Base-by-base conservation (phyloP, 2,113 vertebrate species). In the Hippoglossus stenolepis region DNA sequence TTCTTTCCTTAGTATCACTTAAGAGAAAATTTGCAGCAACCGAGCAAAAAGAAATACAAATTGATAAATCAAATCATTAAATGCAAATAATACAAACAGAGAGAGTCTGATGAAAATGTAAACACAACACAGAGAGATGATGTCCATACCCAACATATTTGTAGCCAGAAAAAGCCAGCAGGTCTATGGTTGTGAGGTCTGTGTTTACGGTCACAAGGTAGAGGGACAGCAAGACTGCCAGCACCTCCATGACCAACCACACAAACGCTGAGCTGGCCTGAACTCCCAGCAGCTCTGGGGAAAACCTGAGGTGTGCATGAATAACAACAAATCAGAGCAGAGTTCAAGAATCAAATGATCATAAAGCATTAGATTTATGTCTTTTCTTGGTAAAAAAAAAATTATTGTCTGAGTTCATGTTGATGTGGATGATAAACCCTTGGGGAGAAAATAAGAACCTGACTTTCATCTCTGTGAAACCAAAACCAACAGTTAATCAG, bases 131-230 rank as follows among this genome's bases (percentile, higher is more conserved):
- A 8, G 1, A 17, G 20, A 4, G 31, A 6, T 24, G 28, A 49
- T 31, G 28, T 21, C 71, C 95, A 89, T 83, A 97, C 97, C 97
- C 97, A 0, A 98, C 96, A 5, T 98, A 98, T 93, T 98, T 98
- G 90, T 98, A 98, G 38, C 96, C 96, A 98, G 94, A 92, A 96
- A 97, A 97, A 58, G 97, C 96, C 15, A 98, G 84, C 56, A 98
- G 93, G 84, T 98, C 97, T 0, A 97, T 94, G 54, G 97, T 96
- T 43, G 95, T 96, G 76, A 98, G 96, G 90, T 97, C 96, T 0
- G 97, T 96, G 92, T 95, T 96, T 17, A 96, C 92, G 0, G 96
- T 96, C 31, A 96, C 92, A 3, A 98, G 90, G 83, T 23, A 23
- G 23, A 96, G 96, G 1, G 96, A 95, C 73, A 98, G 91, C 40